Base-by-base conservation (phyloP, 2,113 vertebrate species). In the Tragelaphus scriptus region DNA sequence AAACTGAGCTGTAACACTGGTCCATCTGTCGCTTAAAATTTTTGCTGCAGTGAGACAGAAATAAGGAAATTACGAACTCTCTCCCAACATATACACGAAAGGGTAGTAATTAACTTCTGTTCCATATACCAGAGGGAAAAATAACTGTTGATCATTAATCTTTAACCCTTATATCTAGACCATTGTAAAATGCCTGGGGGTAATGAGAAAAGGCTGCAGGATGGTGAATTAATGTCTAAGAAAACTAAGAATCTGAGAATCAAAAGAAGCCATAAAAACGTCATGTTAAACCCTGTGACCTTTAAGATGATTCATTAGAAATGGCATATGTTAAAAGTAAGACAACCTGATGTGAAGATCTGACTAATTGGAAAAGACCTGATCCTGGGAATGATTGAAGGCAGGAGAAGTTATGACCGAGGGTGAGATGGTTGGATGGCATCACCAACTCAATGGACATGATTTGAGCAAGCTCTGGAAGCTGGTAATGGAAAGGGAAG, bases 11-110 rank as follows among this genome's bases (percentile, higher is more conserved):
- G 68, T 3, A 40, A 40, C n/a, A 36, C 68, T 71, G n/a, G 68
- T 71, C n/a, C 10, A 0, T 71, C 36, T 40, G n/a, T 40, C 0
- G 2, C n/a, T 40, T 71, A n/a, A 23, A 40, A 71, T 23, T 71
- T 71, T 71, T 40, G 68, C 68, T 71, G 19, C 2, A 1, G 19
- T 6, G 68, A 40, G n/a, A 40, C 19, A 71, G 19, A 71, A 71
- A 36, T 36, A 71, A 71, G n/a, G 10, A 40, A 71, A 71, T 71
- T 71, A 40, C 5, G 21, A 71, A 40, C 19, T 40, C 68, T 40
- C 10, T 71, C 68, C 19, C n/a, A 71, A 71, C 68, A 40, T 71
- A 40, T 23, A 71, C n/a, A 71, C 40, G 19, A 71, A 71, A 71
- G 68, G 68, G 5, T 71, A 23, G 19, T 40, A 23, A 71, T 71